Base-by-base conservation (phyloP, 1,140 invertebrate species). In the Tetramorium alpestre region DNA sequence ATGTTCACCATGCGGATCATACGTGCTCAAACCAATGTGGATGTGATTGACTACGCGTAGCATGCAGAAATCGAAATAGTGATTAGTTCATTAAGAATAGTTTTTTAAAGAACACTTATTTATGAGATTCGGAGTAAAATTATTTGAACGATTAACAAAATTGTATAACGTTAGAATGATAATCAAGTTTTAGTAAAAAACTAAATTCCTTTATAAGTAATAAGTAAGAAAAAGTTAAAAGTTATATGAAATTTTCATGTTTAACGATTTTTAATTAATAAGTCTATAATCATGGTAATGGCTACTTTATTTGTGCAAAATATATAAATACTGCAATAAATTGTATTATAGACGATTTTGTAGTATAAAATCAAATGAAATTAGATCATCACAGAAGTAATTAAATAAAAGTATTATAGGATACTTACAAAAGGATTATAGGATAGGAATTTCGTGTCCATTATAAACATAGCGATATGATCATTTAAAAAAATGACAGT, bases 41-140 rank as follows among this genome's bases (percentile, higher is more conserved):
- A 47, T 70, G 44, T 44, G 7, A 69, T 33, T 38, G 22, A 56
- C 25, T 44, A 28, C 16, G 8, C 25, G 28, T 7, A 67, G 33
- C 0, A 33, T 33, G 28, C 62, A 41, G n/a, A 7, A 47, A 38
- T 47, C 18, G 38, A 70, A 72, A 58, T 67, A 69, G 3, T 60
- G 41, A 82, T 33, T n/a, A 82, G 41, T 38, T 75, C n/a, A 49
- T 49, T 75, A 28, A 84, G 16, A 33, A 28, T 13, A 80, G 10
- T n/a, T 60, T 22, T n/a, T 60, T 54, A 28, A 33, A 47, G 3
- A 54, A 54, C 11, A 16, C 25, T 44, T 10, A 25, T 8, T 3
- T 13, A 22, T 10, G 56, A 54, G 16, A 18, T 28, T 73, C 2
- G 33, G 3, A 82, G 22, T 6, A n/a, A 28, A n/a, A 25, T 58